Conservation (phyloP, 2,888 invertebrate genomes). For the Rutpela maculata region DNA sequence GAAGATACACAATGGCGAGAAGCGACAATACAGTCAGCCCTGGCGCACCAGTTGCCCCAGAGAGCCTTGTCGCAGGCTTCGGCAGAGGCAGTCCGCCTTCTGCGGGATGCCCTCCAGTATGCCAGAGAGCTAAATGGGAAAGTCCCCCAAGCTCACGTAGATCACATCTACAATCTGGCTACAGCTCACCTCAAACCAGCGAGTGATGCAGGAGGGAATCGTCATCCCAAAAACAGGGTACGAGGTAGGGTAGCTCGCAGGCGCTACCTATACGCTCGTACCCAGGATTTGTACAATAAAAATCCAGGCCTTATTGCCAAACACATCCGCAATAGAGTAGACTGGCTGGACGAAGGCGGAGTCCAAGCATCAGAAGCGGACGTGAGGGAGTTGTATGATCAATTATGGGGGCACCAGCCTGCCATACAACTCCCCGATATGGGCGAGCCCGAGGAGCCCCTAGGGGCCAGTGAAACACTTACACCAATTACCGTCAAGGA, state of each 20-base stretch:
- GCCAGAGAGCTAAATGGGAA: too few species aligned
- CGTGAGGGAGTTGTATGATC: conserved; percentile 56
- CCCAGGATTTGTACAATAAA: conserved; percentile 63
- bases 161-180: conserved; percentile 41
- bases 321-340: conserved; percentile 58
- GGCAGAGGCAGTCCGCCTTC: conserved; percentile 35
- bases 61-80: not conserved
- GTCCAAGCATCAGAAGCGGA: conserved; percentile 45
- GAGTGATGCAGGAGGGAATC: conserved; percentile 38
- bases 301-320: conserved; percentile 63
- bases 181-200: conserved; percentile 20
- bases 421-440: conserved; percentile 51
- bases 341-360: too few species aligned
- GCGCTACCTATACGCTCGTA: conserved; percentile 60
- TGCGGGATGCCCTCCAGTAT: too few species aligned
- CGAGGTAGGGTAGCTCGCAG: conserved; percentile 42
- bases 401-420: conserved; percentile 60
- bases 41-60: not conserved
- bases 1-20: not conserved
- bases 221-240: conserved; percentile 45
- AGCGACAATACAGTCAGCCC: not conserved
- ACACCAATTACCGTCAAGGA: conserved; percentile 9
- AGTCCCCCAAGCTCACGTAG: conserved; percentile 49
- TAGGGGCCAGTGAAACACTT: conserved; percentile 4
- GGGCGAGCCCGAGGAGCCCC: too few species aligned